Base-by-base conservation (phyloP, 2,797 vertebrate species). In the Silurus aristotelis region DNA sequence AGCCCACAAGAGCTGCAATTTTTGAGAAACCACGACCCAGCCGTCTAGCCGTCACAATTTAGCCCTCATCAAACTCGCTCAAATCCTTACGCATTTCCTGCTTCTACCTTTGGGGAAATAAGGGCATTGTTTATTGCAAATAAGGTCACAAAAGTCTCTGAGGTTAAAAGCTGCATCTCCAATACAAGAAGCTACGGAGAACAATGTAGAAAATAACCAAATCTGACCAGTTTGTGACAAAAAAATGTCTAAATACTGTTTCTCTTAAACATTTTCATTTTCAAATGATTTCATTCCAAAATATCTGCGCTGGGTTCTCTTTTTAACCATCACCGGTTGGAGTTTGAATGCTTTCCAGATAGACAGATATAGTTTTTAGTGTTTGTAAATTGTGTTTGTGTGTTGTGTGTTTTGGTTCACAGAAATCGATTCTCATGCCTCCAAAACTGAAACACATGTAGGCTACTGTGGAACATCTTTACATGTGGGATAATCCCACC, bases 401-500 rank as follows among this genome's bases (percentile, higher is more conserved):
- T 55, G 72, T 25, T 55, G 48, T 48, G 4, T 17, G 1, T 1
- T 46, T 71, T 71, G 38, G 22, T 25, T 13, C 15, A 58, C 7
- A 31, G 73, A 25, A 76, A 58, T 58, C 17, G 38, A 31, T 55
- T 5, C 22, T 19, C n/a, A 56, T 78, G 31, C 20, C 43, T 38
- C 60, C 77, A 48, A 80, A 80, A 48, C 43, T 25, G 43, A 80
- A 66, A 66, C 61, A 80, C 43, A 66, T 52, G 61, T 22, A 55
- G 17, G 63, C 78, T 80, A 67, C 63, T 27, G 78, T 66, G 63
- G 31, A 80, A 80, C 78, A 78, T 66, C 46, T 80, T 66, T 66
- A 80, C 78, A 80, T 48, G 7, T 0, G 6, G 77, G 7, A 17
- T 64, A 80, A 80, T 80, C 61, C 13, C 78, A 48, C 61, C 61